A percentile compares a stretch with the other conserved stretches of the same genome.
Evolutionary conservation across 2,113 vertebrate genomes (phyloP).

Genomic region (Corapipo altera): DNA sequence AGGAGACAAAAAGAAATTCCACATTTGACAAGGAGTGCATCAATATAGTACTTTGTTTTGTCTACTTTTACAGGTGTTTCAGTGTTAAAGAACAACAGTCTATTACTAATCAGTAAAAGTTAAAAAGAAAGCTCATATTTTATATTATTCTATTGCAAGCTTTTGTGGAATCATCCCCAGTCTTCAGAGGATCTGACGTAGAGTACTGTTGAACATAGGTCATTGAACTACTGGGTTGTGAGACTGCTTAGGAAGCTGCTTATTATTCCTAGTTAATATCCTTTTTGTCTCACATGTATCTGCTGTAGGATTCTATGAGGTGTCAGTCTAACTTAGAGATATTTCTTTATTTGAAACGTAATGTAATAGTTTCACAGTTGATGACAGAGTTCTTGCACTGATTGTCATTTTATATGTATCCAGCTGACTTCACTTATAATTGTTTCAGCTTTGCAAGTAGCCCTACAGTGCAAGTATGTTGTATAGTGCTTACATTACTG

Average conservation of each 20-base stretch:
- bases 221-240: neutral
- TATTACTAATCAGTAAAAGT: neutral
- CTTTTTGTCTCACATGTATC: neutral
- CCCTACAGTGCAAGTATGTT: rapidly evolving
- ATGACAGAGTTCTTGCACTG: neutral
- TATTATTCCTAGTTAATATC: neutral
- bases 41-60: neutral
- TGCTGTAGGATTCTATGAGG: neutral
- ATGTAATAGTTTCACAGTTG: neutral
- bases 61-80: neutral
- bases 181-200: neutral
- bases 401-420: neutral
- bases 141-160: neutral
- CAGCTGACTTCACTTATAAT: neutral
- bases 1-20: neutral
- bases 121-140: neutral
- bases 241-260: neutral
- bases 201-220: neutral
- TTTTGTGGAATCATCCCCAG: neutral
- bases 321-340: neutral
- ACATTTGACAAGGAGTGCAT: neutral
- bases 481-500: neutral
- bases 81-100: neutral
- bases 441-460: neutral
- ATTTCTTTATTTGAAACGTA: neutral